Evolutionary conservation across 2,113 vertebrate species (phyloP).

Genomic region (Cephalopholis sonnerati): DNA sequence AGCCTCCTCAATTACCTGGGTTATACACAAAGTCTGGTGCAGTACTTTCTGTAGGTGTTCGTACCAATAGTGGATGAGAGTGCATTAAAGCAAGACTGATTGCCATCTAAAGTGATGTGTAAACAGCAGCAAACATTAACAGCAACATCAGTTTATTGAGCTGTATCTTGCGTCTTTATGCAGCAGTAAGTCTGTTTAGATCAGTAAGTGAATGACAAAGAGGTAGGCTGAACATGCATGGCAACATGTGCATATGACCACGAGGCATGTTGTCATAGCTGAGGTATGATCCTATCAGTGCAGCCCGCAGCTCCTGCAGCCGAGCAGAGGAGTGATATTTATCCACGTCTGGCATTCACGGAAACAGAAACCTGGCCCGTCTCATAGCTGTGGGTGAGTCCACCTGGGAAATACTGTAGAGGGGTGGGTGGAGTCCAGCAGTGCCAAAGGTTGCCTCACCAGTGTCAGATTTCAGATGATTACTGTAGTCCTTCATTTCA

Average conservation of each 20-base stretch:
- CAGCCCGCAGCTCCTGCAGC: background rate
- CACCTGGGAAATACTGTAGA: slow-evolving; percentile 49
- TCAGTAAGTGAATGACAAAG: no score
- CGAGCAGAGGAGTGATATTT: slow-evolving; percentile 39
- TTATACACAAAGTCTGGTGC: no score
- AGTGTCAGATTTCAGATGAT: no score
- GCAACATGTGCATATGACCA: background rate
- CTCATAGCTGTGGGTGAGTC: slow-evolving; percentile 53
- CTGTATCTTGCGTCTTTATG: background rate
- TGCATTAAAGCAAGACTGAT: no score
- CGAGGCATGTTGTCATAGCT: background rate
- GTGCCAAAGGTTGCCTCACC: background rate
- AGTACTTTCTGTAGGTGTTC: no score
- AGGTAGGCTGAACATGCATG: background rate
- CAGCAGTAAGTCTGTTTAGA: background rate
- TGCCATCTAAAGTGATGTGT: no score
- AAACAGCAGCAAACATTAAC: background rate
- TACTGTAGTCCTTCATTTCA: slow-evolving; percentile 43
- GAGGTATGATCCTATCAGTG: background rate
- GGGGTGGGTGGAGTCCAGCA: slow-evolving; percentile 13
- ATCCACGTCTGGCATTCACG: slow-evolving; percentile 38
- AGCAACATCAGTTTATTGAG: background rate
- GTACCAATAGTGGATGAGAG: no score
- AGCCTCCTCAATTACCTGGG: no score
- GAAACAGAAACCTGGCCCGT: slow-evolving; percentile 43